Percentiles rank a stretch among this genome's conserved stretches.
phyloP scores from a whole-genome alignment of 1,140 invertebrate genomes.

The Bombus cullumanus region DNA sequence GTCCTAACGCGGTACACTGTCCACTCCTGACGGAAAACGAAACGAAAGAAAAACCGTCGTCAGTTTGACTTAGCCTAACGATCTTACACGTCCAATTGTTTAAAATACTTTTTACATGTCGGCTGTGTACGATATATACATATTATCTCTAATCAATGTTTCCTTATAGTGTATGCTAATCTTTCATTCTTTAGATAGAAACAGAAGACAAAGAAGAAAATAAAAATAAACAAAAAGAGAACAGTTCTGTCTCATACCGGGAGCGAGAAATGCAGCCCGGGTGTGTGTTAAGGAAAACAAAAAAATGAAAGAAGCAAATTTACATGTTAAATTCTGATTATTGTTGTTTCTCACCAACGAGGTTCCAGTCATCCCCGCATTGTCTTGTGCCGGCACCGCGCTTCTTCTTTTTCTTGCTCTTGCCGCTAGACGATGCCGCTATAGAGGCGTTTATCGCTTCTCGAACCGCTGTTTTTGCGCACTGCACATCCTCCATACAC shows the following conservation, averaged over 20 bases:
- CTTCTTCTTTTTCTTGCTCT: constrained; percentile 83
- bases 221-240: not conserved
- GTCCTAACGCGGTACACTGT: constrained; percentile 56
- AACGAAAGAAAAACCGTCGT: constrained; percentile 55
- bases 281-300: constrained; percentile 63
- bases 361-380: constrained; percentile 83
- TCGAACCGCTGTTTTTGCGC: constrained; percentile 61
- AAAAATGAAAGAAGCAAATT: constrained; percentile 72
- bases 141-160: constrained; percentile 15
- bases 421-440: constrained; percentile 49
- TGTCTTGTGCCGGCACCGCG: constrained; percentile 76
- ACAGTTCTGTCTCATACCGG: not conserved
- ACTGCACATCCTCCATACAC: constrained; percentile 60
- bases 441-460: constrained; percentile 73
- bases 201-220: constrained; percentile 3
- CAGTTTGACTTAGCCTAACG: constrained; percentile 31
- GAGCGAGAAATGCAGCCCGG: constrained; percentile 25
- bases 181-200: not conserved
- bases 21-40: constrained; percentile 49
- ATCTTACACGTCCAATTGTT: constrained; percentile 15
- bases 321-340: constrained; percentile 76
- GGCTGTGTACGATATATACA: not conserved
- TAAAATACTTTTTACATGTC: not conserved
- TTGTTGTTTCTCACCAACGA: constrained; percentile 83
- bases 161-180: not conserved